These are phyloP conservation scores for Sciurus niger DNA, from an alignment of 2,113 vertebrate species.

Conservation along the genomic window DNA sequence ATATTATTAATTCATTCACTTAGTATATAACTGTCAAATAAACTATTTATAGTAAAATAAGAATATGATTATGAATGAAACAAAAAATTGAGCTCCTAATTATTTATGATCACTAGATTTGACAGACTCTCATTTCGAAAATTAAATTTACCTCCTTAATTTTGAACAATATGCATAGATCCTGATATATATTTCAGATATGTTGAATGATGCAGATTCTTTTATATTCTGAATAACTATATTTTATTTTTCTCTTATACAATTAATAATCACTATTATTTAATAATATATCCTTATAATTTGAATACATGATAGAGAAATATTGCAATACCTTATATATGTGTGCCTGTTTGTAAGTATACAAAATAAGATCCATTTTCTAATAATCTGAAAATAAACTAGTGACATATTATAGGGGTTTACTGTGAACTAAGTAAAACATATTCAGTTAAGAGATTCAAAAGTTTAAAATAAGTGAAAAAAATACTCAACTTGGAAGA, in stretches of 20 bases:
- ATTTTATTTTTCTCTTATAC: neutral
- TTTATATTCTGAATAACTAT: neutral
- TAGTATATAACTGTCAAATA: neutral
- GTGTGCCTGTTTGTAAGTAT: neutral
- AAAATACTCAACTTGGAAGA: constrained; percentile 14
- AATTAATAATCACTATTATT: neutral
- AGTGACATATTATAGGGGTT: neutral
- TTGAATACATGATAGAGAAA: neutral
- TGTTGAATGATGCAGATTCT: neutral
- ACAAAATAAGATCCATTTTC: neutral
- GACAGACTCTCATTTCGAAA: neutral
- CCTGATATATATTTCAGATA: neutral
- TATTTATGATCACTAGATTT: neutral
- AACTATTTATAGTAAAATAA: constrained; percentile 29
- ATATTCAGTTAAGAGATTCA: constrained; percentile 17
- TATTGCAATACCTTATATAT: neutral
- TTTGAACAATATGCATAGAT: neutral
- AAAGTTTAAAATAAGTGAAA: constrained; percentile 58
- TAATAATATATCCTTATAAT: neutral
- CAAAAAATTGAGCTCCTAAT: neutral
- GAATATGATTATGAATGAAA: neutral
- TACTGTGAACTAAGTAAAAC: constrained; percentile 1
- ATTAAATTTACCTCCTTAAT: neutral
- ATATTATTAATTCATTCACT: neutral
- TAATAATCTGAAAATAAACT: constrained; percentile 38